phyloP scores from a whole-genome alignment of 2,797 vertebrate genomes.

The Otus scops region DNA sequence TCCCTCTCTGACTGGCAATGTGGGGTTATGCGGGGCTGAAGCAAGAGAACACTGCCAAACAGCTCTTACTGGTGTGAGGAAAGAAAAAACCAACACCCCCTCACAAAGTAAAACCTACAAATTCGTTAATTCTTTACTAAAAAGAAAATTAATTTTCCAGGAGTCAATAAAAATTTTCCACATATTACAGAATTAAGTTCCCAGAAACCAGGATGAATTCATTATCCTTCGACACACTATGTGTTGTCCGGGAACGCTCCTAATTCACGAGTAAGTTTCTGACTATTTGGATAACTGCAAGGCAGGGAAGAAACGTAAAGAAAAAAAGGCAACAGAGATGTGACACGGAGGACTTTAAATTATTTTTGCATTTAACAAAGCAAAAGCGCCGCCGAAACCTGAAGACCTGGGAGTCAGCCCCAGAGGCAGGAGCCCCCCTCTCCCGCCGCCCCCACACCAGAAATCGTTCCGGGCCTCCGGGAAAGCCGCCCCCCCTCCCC shows the following conservation, averaged over 20 bases:
- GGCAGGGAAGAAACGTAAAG: too few relatives aligned
- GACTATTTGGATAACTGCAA: too few relatives aligned
- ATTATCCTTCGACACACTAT: fast-evolving
- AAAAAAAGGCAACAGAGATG: neutral
- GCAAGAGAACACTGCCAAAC: too few relatives aligned
- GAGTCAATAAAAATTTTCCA: neutral
- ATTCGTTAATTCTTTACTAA: too few relatives aligned
- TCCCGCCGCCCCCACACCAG: too few relatives aligned
- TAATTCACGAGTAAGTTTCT: fast-evolving
- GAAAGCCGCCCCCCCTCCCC: fast-evolving
- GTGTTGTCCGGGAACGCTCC: neutral
- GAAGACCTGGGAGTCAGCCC: fast-evolving
- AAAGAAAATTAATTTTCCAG: too few relatives aligned
- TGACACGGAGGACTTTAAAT: neutral
- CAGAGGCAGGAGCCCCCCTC: too few relatives aligned
- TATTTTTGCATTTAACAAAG: neutral
- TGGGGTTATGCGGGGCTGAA: neutral
- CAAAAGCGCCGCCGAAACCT: neutral
- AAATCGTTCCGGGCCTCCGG: neutral
- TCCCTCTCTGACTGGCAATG: too few relatives aligned
- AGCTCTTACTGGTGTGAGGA: neutral
- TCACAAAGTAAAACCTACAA: neutral
- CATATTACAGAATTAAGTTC: neutral
- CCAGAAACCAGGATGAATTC: neutral
- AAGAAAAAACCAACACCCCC: neutral